Percentiles rank a stretch among this genome's conserved stretches.
These are phyloP conservation scores for Achroia grisella DNA, from an alignment of 1,140 invertebrate species.

Conservation along the genomic window DNA sequence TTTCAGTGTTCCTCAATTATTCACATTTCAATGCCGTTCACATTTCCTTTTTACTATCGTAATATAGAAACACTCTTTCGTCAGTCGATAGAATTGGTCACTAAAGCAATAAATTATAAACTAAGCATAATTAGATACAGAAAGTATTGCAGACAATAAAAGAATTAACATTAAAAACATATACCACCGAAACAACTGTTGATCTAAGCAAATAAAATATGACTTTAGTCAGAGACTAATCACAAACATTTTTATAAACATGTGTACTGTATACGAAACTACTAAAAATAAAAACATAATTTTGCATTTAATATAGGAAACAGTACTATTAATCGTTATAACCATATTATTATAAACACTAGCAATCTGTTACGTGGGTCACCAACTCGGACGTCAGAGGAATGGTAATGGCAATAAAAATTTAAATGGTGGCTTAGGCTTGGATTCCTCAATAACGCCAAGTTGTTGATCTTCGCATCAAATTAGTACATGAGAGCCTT, in stretches of 20 bases:
- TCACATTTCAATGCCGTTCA: background rate
- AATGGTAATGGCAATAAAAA: background rate
- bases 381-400: conserved; percentile 1
- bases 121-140: conserved; percentile 38
- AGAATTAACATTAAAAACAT: conserved; percentile 34
- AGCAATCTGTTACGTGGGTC: conserved; percentile 30
- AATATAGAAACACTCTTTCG: conserved; percentile 15
- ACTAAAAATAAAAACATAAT: conserved; percentile 35
- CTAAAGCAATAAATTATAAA: conserved; percentile 43
- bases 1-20: background rate
- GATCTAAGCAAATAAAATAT: conserved; percentile 26
- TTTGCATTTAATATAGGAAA: conserved; percentile 39
- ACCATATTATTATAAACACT: conserved; percentile 35
- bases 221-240: conserved; percentile 18
- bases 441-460: conserved; percentile 9
- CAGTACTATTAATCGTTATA: conserved; percentile 33
- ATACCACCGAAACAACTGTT: conserved; percentile 25
- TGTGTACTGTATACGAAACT: conserved; percentile 33
- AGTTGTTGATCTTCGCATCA: conserved; percentile 33
- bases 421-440: background rate
- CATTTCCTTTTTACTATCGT: background rate
- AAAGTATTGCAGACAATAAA: conserved; percentile 51
- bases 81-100: conserved; percentile 22
- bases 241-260: conserved; percentile 24
- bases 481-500: conserved; percentile 43